phyloP scores from a whole-genome alignment of 92 coral and sea anemone species.

The Phenganax stokvisi region DNA sequence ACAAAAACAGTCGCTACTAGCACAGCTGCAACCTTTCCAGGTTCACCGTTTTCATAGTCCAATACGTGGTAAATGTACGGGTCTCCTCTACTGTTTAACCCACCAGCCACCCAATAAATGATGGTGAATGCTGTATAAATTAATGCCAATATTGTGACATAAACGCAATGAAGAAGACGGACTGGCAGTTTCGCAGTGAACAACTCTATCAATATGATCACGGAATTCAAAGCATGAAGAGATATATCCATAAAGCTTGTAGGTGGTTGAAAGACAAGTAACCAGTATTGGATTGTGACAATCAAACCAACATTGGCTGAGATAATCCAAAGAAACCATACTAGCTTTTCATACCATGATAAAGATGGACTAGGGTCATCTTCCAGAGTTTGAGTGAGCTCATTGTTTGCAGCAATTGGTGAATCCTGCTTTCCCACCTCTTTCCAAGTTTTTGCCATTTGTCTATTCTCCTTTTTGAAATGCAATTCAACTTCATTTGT shows the following conservation, averaged over 20 bases:
- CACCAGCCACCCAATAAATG: conserved; percentile 16
- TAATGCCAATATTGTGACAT: background rate
- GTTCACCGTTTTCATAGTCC: conserved; percentile 4
- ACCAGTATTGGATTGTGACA: conserved; percentile 19
- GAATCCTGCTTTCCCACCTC: too few relatives aligned
- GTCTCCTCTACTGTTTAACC: conserved; percentile 4
- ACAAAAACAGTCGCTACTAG: background rate
- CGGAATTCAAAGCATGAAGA: conserved; percentile 24
- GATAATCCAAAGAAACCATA: conserved; percentile 26
- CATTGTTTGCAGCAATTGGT: background rate
- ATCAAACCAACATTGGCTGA: conserved; percentile 13
- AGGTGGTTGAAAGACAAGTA: conserved; percentile 4
- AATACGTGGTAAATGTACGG: background rate
- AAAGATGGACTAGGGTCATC: background rate
- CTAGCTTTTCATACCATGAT: conserved; percentile 7
- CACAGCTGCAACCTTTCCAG: conserved; percentile 2
- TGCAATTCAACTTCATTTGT: too few relatives aligned
- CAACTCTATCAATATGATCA: conserved; percentile 1
- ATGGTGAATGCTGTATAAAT: background rate
- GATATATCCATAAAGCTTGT: conserved; percentile 23
- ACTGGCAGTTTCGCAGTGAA: background rate
- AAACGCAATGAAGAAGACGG: conserved; percentile 8
- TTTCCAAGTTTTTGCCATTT: too few relatives aligned
- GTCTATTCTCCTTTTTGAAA: too few relatives aligned
- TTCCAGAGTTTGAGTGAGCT: background rate